Evolutionary conservation across 1,140 invertebrate species (phyloP), one percentile per base, ranked within the genome.

Genomic region (Asobara japonica): DNA sequence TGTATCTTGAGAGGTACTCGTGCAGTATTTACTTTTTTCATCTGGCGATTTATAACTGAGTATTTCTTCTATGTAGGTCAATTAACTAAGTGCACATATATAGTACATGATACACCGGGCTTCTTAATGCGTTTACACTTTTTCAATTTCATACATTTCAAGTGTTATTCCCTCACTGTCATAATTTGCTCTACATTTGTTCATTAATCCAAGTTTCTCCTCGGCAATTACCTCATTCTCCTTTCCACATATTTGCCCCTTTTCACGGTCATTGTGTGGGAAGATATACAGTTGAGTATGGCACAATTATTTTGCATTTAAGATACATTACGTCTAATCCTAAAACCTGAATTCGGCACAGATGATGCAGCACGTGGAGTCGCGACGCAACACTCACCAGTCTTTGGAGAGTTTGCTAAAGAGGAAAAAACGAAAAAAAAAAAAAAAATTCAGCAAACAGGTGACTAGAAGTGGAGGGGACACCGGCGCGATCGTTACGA

Each of bases 401-500:
- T n/a, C n/a, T n/a, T n/a, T n/a, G n/a, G n/a, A n/a, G n/a, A n/a
- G n/a, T n/a, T n/a, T n/a, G n/a, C n/a, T n/a, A n/a, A n/a, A n/a
- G n/a, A n/a, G n/a, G n/a, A n/a, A n/a, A n/a, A n/a, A n/a, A n/a
- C n/a, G n/a, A n/a, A n/a, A n/a, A n/a, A n/a, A 45, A 13, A 45
- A 45, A 45, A 45, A 45, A 45, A 45, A 16, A 45, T 3, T 11
- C 41, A 2, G 11, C 41, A 5, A 45, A 45, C 41, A 45, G n/a
- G 41, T 45, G 41, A 45, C 7, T 7, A 16, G 2, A 11, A 11
- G 11, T 6, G 31, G 31, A 45, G 41, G 41, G 41, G 41, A 13
- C 61, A 33, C 61, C 61, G 61, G 61, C 60, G 60, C 60, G 60
- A 62, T 62, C 27, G 13, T 8, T 27, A 8, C 18, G 61, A 64